Base-by-base conservation (phyloP, 2,113 vertebrate species). In the Camelus dromedarius region DNA sequence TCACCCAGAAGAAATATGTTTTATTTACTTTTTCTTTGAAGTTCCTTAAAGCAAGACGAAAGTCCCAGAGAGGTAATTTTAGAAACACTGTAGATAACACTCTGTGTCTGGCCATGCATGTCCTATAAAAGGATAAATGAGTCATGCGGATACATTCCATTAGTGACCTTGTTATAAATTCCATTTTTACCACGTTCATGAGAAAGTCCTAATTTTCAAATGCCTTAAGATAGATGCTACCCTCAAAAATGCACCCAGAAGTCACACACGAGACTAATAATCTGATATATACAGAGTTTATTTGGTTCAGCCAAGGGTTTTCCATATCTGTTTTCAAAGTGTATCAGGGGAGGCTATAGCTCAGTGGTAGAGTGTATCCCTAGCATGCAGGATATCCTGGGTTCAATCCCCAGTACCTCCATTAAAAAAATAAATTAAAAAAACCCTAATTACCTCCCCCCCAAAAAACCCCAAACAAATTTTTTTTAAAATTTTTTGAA, bases 91-190 rank as follows among this genome's bases (percentile, higher is more conserved):
- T 76, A 69, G 87, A 81, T 96, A 93, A 97, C 48, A 82, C 58
- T 26, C 46, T 83, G 67, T 56, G 64, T 96, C 79, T 96, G n/a
- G 96, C 48, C 92, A 95, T 83, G 42, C 28, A 66, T 90, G 42
- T 26, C 70, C 76, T 91, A 96, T 87, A 76, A 97, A 97, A 98
- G 69, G n/a, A 89, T 81, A 87, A 80, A 89, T 89, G 64, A 97
- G 69, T 92, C 91, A 75, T 94, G 60, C 70, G 94, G 96, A 89
- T 56, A 35, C 76, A 96, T 98, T 97, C 69, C 89, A 96, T 97
- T 97, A 56, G 60, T 56, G 97, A 86, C 87, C 46, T 87, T 88
- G 69, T 96, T 94, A 95, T 88, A 96, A 98, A 98, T 90, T 92
- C n/a, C 85, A 18, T 95, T 98, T 97, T 85, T 86, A 52, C 50